Base-by-base conservation (phyloP, 2,888 invertebrate genomes). In the Oscheius sp. region DNA sequence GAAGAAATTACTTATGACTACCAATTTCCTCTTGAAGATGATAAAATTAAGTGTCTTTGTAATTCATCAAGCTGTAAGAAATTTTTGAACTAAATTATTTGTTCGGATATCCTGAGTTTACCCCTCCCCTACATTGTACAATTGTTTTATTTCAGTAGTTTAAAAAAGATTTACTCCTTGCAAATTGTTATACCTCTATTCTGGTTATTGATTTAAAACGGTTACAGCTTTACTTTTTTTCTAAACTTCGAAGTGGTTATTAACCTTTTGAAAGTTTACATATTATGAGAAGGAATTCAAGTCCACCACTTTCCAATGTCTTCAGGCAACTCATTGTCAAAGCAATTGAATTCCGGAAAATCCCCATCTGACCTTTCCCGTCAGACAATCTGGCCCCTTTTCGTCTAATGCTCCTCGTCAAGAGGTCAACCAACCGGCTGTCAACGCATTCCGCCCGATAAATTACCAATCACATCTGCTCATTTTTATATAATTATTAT, bases 1-100 rank as follows among this genome's bases (percentile, higher is more conserved):
- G 98, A 99, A 87, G 98, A 99, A 89, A 98, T 99, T 30, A 83
- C 81, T 0, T 99, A 99, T 88, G 98, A 99, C 88, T 99, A 99
- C 90, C 98, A 99, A 89, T 99, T 99, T 90, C 98, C 98, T 2
- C 90, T 96, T 70, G 90, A 90, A 81, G 98, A 99, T 87, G 95
- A 95, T 80, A 99, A 99, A 89, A 99, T 99, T 78, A 92, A 94
- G 47, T 99, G 98, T 88, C 89, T 96, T 81, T 99, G 98, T 88
- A 96, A 95, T 72, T 93, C 97, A 69, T 90, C 92, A 77, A 92
- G 92, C 84, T 99, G 98, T 87, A 91, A 96, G 78, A 95, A 96
- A 76, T 94, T 93, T 83, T 91, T 98, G 83, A 98, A 98, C 89
- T 98, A 47, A 41, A 26, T n/a, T 61, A n/a, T n/a, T n/a, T n/a